These are phyloP conservation scores for Electrona antarctica DNA, from an alignment of 2,113 vertebrate genomes.

Conservation along the genomic window DNA sequence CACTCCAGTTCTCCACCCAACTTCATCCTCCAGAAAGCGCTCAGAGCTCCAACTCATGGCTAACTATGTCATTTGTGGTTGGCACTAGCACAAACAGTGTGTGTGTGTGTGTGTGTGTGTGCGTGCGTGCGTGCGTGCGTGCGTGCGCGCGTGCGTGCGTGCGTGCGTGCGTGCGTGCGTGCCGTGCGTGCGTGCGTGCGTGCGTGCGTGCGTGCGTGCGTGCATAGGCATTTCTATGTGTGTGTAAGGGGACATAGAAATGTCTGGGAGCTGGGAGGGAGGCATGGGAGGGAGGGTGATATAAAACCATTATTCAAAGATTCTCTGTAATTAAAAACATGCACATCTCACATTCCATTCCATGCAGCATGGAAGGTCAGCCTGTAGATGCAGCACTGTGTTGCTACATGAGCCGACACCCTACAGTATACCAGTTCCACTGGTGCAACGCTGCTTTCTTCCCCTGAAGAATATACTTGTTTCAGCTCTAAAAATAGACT, in stretches of 20 bases:
- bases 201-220: neutral
- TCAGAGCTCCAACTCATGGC: constrained; percentile 36
- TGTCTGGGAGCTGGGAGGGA: neutral
- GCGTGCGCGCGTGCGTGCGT: constrained; percentile 5
- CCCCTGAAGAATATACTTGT: too few species aligned
- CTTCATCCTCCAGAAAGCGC: constrained; percentile 10
- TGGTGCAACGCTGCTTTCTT: too few species aligned
- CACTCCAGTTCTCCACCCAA: constrained; percentile 10
- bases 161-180: neutral
- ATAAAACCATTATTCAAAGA: too few species aligned
- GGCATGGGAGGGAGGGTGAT: too few species aligned
- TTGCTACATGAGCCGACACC: too few species aligned
- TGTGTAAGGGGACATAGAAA: neutral
- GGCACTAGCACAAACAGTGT: neutral
- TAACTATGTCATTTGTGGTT: constrained; percentile 15
- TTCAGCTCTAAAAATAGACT: too few species aligned
- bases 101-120: constrained; percentile 42
- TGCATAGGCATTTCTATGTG: too few species aligned
- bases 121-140: neutral
- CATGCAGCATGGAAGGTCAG: too few species aligned
- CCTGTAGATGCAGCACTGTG: too few species aligned
- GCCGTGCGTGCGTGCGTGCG: neutral
- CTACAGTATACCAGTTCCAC: too few species aligned
- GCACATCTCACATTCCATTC: too few species aligned
- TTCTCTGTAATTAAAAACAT: too few species aligned